phyloP scores from a whole-genome alignment of 2,797 vertebrate species.

The Pangasius djambal region DNA sequence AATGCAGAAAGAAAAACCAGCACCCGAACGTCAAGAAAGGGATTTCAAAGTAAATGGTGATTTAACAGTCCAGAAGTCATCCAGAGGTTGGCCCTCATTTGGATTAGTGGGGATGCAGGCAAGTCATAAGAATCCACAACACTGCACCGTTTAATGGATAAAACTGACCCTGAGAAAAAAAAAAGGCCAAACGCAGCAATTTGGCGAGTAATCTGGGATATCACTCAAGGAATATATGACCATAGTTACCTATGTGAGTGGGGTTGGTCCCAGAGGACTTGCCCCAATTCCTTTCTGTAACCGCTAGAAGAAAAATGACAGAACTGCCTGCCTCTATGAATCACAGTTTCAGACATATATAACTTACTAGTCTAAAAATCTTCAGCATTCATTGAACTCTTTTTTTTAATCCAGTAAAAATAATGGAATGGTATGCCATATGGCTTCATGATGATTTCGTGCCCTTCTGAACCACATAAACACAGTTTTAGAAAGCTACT shows the following conservation, averaged over 20 bases:
- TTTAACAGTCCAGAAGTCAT: constrained; percentile 20
- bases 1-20: constrained; percentile 4
- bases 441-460: background rate
- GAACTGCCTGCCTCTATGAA: background rate
- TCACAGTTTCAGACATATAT: constrained; percentile 1
- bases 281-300: constrained; percentile 11
- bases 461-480: background rate
- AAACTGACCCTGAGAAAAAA: constrained; percentile 33
- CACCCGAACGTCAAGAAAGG: background rate
- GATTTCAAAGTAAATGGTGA: background rate
- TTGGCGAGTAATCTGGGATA: constrained; percentile 24
- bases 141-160: constrained; percentile 45
- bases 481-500: background rate
- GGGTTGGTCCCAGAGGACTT: constrained; percentile 11
- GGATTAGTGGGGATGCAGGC: constrained; percentile 22
- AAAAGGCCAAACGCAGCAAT: constrained; percentile 32
- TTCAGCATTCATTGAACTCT: background rate
- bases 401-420: background rate
- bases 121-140: constrained; percentile 19
- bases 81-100: constrained; percentile 23
- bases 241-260: background rate
- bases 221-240: constrained; percentile 11
- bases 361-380: background rate
- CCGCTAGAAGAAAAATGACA: background rate
- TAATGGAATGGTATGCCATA: background rate